phyloP scores from a whole-genome alignment of 2,797 vertebrate genomes.

The Falco berigora region DNA sequence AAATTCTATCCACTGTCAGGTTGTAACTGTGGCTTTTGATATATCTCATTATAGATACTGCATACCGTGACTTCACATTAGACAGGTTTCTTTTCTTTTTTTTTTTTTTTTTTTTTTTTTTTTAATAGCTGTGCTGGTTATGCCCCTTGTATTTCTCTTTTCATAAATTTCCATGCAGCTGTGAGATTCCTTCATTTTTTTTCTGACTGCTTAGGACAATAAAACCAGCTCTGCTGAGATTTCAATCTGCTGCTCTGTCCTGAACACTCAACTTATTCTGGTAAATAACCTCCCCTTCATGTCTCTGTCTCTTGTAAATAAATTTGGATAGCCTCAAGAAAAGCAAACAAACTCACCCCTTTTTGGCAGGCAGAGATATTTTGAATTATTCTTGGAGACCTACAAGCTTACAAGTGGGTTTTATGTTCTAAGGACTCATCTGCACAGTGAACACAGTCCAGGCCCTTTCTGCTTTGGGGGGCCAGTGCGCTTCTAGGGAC shows the following conservation, averaged over 20 bases:
- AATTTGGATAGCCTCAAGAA: neutral
- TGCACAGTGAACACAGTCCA: neutral
- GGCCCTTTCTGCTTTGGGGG: neutral
- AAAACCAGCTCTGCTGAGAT: neutral
- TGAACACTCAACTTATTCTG: neutral
- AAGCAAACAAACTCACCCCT: neutral
- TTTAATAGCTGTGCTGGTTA: neutral
- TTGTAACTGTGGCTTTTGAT: neutral
- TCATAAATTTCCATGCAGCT: neutral
- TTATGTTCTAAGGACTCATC: neutral
- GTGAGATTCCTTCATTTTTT: neutral
- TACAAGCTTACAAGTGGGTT: slow-evolving; percentile 5
- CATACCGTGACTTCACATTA: neutral
- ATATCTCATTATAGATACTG: neutral
- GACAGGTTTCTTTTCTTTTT: neutral
- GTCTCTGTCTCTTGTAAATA: slow-evolving; percentile 16
- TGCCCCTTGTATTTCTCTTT: neutral
- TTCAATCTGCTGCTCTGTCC: neutral
- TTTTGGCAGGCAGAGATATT: slow-evolving; percentile 10
- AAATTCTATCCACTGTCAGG: neutral
- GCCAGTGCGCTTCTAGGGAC: neutral
- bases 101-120: neutral
- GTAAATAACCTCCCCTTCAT: neutral
- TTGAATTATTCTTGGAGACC: slow-evolving; percentile 9
- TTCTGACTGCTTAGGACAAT: neutral